These are phyloP conservation scores for Enoplosus armatus DNA, from an alignment of 2,797 vertebrate genomes.

Conservation along the genomic window DNA sequence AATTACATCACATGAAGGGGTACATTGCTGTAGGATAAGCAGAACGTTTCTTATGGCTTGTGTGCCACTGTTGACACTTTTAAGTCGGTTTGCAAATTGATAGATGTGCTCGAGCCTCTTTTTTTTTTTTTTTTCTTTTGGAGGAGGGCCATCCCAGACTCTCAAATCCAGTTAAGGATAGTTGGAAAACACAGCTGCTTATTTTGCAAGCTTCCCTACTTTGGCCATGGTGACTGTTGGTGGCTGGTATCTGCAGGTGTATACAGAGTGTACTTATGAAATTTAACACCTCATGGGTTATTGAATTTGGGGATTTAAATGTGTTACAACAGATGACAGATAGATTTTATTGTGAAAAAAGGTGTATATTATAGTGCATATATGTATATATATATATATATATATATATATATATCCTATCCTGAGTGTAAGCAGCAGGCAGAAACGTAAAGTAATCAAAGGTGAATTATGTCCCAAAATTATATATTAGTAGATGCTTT, in stretches of 20 bases:
- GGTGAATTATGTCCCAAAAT: neutral
- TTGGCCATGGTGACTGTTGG: conserved; percentile 46
- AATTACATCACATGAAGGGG: conserved; percentile 87
- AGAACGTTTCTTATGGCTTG: conserved; percentile 80
- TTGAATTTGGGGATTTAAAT: conserved; percentile 48
- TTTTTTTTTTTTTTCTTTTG: conserved; percentile 46
- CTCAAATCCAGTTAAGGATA: conserved; percentile 85
- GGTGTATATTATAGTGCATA: neutral
- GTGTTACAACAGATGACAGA: conserved; percentile 11
- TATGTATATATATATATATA: too few relatives aligned
- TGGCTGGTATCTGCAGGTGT: conserved; percentile 64
- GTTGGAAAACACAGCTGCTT: conserved; percentile 80
- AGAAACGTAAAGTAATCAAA: neutral
- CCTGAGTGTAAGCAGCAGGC: neutral
- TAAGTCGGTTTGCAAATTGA: conserved; percentile 89
- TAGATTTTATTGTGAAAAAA: conserved; percentile 11
- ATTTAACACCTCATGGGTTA: conserved; percentile 57
- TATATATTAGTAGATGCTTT: neutral
- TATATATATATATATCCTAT: too few relatives aligned
- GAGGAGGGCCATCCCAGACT: conserved; percentile 74
- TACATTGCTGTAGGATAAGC: conserved; percentile 84
- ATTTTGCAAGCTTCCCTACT: conserved; percentile 73
- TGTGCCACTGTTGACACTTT: conserved; percentile 83
- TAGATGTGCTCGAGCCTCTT: conserved; percentile 82
- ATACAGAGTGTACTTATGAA: conserved; percentile 44